A percentile compares a stretch with the other conserved stretches of the same genome.
These are phyloP conservation scores for Psephotus haematonotus DNA, from an alignment of 2,113 vertebrate species.

Conservation along the genomic window DNA sequence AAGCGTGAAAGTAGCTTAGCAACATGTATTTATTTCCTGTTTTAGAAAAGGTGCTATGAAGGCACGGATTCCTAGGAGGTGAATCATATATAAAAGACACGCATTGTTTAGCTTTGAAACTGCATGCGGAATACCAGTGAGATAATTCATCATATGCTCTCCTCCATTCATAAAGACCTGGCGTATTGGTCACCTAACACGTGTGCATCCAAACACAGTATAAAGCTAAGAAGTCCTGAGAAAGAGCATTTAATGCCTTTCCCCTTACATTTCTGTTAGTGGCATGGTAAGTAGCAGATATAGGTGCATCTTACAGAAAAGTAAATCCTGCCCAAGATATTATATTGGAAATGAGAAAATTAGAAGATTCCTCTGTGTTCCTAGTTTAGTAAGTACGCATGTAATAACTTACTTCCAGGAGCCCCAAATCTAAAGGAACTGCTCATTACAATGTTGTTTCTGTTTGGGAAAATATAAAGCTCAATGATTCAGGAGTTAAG, in stretches of 20 bases:
- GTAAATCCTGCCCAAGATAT: background rate
- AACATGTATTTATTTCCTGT: slow-evolving; percentile 58
- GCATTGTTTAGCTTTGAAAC: background rate
- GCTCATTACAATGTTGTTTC: background rate
- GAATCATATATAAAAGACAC: slow-evolving; percentile 31
- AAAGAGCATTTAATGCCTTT: background rate
- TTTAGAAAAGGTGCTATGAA: slow-evolving; percentile 57
- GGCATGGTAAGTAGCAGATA: background rate
- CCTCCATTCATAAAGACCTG: background rate
- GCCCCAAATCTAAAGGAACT: background rate
- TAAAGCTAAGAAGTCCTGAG: background rate
- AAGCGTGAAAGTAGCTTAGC: slow-evolving; percentile 52
- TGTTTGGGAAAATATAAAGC: slow-evolving; percentile 2
- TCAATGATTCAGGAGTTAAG: background rate
- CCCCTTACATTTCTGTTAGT: background rate
- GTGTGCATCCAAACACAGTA: background rate
- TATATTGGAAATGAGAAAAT: background rate
- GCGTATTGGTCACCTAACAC: background rate
- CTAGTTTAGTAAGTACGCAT: background rate
- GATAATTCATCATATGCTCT: background rate
- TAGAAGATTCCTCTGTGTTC: background rate
- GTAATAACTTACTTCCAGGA: background rate
- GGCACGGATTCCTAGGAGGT: slow-evolving; percentile 38
- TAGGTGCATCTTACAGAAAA: background rate
- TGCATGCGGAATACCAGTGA: background rate